A percentile compares a stretch with the other conserved stretches of the same genome.
phyloP scores from a whole-genome alignment of 2,888 invertebrate species.

The Ormyrus labotus region DNA sequence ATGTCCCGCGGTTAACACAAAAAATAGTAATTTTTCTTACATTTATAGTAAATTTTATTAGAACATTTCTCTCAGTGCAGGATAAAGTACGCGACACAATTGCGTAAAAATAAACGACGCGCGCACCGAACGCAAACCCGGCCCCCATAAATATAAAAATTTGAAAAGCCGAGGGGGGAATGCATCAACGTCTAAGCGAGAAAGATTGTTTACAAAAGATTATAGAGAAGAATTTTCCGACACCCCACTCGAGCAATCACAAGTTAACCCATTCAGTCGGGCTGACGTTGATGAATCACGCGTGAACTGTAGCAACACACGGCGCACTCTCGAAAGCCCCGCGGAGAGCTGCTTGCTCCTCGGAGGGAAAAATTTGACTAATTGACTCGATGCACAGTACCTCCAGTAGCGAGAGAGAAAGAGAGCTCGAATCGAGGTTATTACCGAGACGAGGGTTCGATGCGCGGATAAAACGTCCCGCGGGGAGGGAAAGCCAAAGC shows the following conservation, averaged over 20 bases:
- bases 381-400: neutral
- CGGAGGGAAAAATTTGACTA: constrained; percentile 14
- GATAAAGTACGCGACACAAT: neutral
- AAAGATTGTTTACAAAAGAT: constrained; percentile 7
- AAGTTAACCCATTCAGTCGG: constrained; percentile 13
- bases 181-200: constrained; percentile 17
- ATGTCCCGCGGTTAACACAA: no score
- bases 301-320: constrained; percentile 1
- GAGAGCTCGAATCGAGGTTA: no score
- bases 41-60: no score
- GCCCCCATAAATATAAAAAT: neutral
- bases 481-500: no score
- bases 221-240: neutral
- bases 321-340: no score
- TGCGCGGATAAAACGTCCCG: no score
- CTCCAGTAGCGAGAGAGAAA: neutral
- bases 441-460: no score
- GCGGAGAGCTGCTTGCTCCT: no score
- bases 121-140: neutral
- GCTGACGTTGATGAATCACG: constrained; percentile 31
- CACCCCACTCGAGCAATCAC: constrained; percentile 21
- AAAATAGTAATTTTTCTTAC: no score
- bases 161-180: neutral
- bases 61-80: no score
- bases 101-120: neutral